These are phyloP conservation scores for Silurus lanzhouensis DNA, from an alignment of 2,797 vertebrate genomes.

Conservation along the genomic window DNA sequence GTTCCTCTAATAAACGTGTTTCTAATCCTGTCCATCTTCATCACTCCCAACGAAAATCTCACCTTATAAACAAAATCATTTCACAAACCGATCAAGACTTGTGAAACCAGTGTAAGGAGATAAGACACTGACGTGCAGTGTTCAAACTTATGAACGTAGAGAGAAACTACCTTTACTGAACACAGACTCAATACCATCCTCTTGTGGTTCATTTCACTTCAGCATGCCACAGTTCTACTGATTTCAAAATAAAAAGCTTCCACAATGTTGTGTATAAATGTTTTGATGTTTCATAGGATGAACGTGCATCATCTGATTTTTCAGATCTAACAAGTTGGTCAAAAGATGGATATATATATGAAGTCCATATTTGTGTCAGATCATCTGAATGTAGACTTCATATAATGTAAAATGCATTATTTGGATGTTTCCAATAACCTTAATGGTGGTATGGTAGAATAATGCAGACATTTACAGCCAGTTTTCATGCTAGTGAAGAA, in stretches of 20 bases:
- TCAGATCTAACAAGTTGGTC: not conserved
- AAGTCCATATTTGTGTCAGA: not conserved
- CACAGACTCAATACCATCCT: constrained; percentile 71
- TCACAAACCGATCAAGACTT: not conserved
- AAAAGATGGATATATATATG: not conserved
- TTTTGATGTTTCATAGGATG: not conserved
- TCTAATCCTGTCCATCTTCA: no score
- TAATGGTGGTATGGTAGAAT: not conserved
- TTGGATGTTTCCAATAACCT: not conserved
- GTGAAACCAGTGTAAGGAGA: not conserved
- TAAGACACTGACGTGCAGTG: not conserved
- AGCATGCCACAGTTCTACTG: not conserved
- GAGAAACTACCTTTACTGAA: constrained; percentile 8
- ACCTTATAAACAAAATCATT: not conserved
- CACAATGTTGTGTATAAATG: not conserved
- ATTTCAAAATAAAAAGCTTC: not conserved
- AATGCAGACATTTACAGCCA: not conserved
- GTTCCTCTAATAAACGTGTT: no score
- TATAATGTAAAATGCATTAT: not conserved
- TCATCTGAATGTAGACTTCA: not conserved
- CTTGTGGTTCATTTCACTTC: constrained; percentile 68
- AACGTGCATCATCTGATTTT: not conserved
- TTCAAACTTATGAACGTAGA: not conserved
- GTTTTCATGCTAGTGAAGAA: not conserved
- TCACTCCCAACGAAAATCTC: no score